Evolutionary conservation across 2,888 invertebrate species (phyloP), one percentile per base, ranked within the genome.

Genomic region (Diarsia dahlii): DNA sequence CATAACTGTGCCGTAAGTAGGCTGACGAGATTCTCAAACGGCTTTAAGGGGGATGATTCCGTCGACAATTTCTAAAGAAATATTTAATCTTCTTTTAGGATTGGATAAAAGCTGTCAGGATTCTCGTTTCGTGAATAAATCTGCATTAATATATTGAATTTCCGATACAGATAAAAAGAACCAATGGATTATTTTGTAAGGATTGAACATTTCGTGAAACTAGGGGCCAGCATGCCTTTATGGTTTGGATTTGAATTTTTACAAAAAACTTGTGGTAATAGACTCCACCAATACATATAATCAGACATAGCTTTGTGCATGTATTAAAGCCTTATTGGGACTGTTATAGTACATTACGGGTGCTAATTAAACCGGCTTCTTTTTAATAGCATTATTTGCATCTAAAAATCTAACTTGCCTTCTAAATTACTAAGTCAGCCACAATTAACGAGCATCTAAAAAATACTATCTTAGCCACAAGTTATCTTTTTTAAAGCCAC

Each of bases 1-100:
- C 81, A 81, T 87, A 85, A 81, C 85, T 76, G 67, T n/a, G 66
- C n/a, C 66, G 46, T 75, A 81, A 83, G 83, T 75, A 77, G 73
- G 77, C 76, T 79, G 72, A 66, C 66, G 71, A 82, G 79, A 78
- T 80, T 67, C 71, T 69, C 69, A 71, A 52, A 65, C 64, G 64
- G 76, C 67, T 68, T 73, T 70, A 60, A 74, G 58, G n/a, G 62
- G 81, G 66, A 73, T 70, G 65, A 62, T 58, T 74, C 18, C 46
- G 50, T 69, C 58, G 58, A 2, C 48, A 62, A 65, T 45, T 48
- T 50, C 58, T 18, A 52, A 78, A 58, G 63, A 74, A 74, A 80
- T 52, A 15, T 80, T 34, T 13, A 67, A 80, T 56, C 48, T 72
- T 54, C 28, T 39, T 79, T 63, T 18, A 15, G 20, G 45, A 54